Evolutionary conservation across 2,888 invertebrate genomes (phyloP), one percentile per base, ranked within the genome.

Genomic region (Leptinotarsa peninsularis): DNA sequence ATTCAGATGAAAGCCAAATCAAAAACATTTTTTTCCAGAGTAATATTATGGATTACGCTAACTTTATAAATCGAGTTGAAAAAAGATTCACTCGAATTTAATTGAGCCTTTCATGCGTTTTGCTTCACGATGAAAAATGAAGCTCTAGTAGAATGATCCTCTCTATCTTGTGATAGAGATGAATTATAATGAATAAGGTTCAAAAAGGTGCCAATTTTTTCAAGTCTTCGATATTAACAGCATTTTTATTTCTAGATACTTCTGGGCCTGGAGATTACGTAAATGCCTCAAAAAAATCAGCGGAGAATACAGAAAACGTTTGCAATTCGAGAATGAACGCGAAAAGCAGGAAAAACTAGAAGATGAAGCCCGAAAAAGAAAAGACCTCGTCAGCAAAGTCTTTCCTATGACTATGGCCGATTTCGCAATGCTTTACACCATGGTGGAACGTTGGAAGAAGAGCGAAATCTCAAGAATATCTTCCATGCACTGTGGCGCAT

Each of bases 351-450:
- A 86, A 73, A 50, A 78, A 17, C 89, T 90, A 78, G 91, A 91
- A 66, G 88, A 90, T 82, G 90, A 90, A 76, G 89, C 89, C 77
- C 89, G 92, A 71, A 87, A 91, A 78, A 89, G 90, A 50, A 88
- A 87, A 50, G 93, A 93, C 83, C 89, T 93, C 18, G 88, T 92
- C 49, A 91, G 92, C 7, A 93, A 92, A 87, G 92, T 92, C n/a
- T 93, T 92, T 84, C 95, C 95, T 0, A 90, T 91, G 82, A 91
- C 92, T 5, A 91, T 92, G 74, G 91, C 91, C 81, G 95, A 95
- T 86, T 95, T 95, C 83, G 93, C 93, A 81, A 91, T 94, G 88
- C 88, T 95, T 2, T 94, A 93, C 84, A 90, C 91, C 23, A 91
- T 92, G 91, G 90, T 91, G 56, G 94, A 93, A 82, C 90, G 90